Percentiles rank a stretch among this genome's conserved stretches.
These are phyloP conservation scores for Drosophila melanocephala DNA, from an alignment of 2,888 invertebrate species.

Conservation along the genomic window DNA sequence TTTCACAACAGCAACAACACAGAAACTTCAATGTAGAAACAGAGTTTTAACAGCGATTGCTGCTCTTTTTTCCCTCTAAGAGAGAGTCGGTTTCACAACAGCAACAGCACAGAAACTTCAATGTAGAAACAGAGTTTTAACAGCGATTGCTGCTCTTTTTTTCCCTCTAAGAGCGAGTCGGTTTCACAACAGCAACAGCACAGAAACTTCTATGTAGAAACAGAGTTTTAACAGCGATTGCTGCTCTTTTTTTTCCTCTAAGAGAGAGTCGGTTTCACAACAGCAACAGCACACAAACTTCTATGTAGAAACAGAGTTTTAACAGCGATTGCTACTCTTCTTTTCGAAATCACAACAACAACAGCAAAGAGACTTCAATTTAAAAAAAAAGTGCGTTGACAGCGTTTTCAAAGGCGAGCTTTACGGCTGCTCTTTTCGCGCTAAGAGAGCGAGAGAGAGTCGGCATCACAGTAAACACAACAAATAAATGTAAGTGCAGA, in stretches of 20 bases:
- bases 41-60: not conserved
- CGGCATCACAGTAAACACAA: not conserved
- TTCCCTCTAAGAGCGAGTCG: not conserved
- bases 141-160: not conserved
- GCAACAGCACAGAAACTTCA: not conserved
- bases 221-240: not conserved
- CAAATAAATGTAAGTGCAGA: not conserved
- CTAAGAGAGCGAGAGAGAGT: not conserved
- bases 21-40: not conserved
- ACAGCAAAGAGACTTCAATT: not conserved
- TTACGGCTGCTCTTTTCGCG: not conserved
- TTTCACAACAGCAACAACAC: not conserved
- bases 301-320: not conserved
- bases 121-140: not conserved
- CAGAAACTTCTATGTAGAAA: not conserved
- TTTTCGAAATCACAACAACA: not conserved
- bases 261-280: not conserved
- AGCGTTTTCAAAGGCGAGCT: not conserved
- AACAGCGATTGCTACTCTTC: not conserved
- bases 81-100: not conserved
- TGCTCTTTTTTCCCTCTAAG: not conserved
- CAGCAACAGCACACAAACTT: not conserved
- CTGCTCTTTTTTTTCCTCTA: not conserved
- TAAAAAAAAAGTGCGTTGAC: not conserved
- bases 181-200: not conserved